These are phyloP conservation scores for Centroberyx gerrardi DNA, from an alignment of 2,797 vertebrate species.

Conservation along the genomic window DNA sequence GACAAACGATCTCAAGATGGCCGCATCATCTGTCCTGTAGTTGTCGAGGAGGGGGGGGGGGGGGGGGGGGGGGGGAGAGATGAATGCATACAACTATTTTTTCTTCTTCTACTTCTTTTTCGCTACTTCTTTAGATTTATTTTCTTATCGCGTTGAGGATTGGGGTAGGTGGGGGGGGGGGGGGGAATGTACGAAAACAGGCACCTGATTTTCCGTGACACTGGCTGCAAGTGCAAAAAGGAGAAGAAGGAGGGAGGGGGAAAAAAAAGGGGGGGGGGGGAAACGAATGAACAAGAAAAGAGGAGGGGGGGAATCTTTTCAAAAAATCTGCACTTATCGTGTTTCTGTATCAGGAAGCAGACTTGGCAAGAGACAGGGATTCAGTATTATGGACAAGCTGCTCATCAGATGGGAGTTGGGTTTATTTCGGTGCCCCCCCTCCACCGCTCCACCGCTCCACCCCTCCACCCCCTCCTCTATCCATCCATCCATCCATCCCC, in stretches of 20 bases:
- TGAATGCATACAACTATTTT: conserved; percentile 70
- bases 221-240: conserved; percentile 41
- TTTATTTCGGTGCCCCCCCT: conserved; percentile 81
- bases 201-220: conserved; percentile 74
- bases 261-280: conserved; percentile 1
- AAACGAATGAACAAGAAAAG: conserved; percentile 17
- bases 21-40: conserved; percentile 87
- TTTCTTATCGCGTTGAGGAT: conserved; percentile 63
- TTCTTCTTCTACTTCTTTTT: conserved; percentile 32
- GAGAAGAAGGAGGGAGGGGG: not conserved
- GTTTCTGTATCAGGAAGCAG: conserved; percentile 82
- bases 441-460: conserved; percentile 38
- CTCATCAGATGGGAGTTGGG: conserved; percentile 88
- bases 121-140: conserved; percentile 51
- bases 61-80: conserved; percentile 56
- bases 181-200: conserved; percentile 42
- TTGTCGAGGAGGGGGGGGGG: conserved; percentile 67
- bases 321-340: conserved; percentile 80
- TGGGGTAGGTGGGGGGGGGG: no score
- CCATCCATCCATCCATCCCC: conserved; percentile 12
- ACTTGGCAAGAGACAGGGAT: conserved; percentile 81
- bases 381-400: conserved; percentile 88
- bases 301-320: conserved; percentile 62
- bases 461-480: conserved; percentile 31
- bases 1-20: conserved; percentile 90